phyloP scores from a whole-genome alignment of 1,140 invertebrate genomes.

The Platyscapa corneri region DNA sequence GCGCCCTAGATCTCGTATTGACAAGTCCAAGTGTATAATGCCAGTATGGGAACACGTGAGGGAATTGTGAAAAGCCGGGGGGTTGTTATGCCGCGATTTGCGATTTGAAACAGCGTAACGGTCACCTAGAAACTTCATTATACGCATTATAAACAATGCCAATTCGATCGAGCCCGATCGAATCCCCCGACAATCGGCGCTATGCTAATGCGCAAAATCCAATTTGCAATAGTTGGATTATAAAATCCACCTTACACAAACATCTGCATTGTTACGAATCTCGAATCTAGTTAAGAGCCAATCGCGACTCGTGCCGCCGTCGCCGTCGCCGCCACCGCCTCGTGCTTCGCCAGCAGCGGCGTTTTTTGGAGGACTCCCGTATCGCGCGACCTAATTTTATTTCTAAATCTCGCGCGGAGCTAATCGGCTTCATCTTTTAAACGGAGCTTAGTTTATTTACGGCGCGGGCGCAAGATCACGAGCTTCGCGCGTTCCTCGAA shows the following conservation, averaged over 20 bases:
- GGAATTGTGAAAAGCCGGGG: not conserved
- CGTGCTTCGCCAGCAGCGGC: no score
- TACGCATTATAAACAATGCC: not conserved
- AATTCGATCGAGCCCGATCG: no score
- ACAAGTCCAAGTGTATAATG: not conserved
- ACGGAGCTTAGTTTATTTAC: not conserved
- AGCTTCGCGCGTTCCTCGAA: not conserved
- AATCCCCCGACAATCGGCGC: no score
- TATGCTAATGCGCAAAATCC: no score
- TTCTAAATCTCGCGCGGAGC: not conserved
- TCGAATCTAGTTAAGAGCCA: not conserved
- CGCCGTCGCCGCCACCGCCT: no score
- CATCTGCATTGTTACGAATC: not conserved
- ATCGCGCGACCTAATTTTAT: constrained; percentile 10
- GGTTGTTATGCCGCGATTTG: no score
- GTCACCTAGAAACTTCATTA: no score
- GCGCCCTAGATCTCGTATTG: not conserved
- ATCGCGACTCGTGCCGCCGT: not conserved
- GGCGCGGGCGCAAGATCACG: not conserved
- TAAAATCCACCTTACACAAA: not conserved
- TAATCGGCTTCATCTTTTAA: not conserved
- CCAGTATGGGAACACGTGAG: not conserved
- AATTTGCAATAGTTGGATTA: no score
- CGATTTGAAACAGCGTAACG: no score
- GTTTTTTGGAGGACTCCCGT: constrained; percentile 14